phyloP scores from a whole-genome alignment of 2,113 vertebrate species.

The Vanacampus margaritifer region DNA sequence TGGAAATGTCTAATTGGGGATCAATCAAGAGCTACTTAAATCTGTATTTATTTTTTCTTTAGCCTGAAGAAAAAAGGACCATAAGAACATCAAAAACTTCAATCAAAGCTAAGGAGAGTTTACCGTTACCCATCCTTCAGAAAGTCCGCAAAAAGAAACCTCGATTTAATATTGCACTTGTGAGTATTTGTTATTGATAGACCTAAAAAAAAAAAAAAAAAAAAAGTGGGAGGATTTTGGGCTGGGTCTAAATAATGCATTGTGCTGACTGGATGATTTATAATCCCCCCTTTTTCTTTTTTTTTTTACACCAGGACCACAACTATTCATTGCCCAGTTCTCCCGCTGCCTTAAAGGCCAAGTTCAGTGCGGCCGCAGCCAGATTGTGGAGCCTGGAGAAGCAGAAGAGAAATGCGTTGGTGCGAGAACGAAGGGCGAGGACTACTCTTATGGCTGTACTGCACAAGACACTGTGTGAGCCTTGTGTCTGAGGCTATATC shows the following conservation, averaged over 20 bases:
- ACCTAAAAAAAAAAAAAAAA: not conserved
- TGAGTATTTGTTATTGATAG: slow-evolving; percentile 1
- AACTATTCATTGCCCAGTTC: slow-evolving; percentile 10
- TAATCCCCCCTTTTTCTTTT: too few relatives aligned
- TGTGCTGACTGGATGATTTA: not conserved
- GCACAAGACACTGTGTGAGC: not conserved
- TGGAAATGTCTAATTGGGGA: too few relatives aligned
- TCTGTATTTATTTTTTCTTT: not conserved
- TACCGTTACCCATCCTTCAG: not conserved
- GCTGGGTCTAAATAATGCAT: not conserved
- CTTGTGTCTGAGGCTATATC: not conserved
- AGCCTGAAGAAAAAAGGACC: slow-evolving; percentile 1
- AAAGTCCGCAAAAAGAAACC: not conserved
- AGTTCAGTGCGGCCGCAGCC: not conserved
- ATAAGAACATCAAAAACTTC: slow-evolving; percentile 16
- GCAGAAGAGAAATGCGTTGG: slow-evolving; percentile 3
- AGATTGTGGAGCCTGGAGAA: slow-evolving; percentile 8
- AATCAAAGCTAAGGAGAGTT: slow-evolving; percentile 14
- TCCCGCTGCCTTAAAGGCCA: slow-evolving; percentile 5
- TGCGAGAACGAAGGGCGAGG: slow-evolving; percentile 8
- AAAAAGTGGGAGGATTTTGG: not conserved
- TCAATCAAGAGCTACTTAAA: not conserved
- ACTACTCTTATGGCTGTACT: not conserved
- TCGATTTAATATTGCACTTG: not conserved
- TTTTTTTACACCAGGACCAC: slow-evolving; percentile 13